Conservation (phyloP, 2,797 vertebrate species). For the Philypnodon macrostomus region DNA sequence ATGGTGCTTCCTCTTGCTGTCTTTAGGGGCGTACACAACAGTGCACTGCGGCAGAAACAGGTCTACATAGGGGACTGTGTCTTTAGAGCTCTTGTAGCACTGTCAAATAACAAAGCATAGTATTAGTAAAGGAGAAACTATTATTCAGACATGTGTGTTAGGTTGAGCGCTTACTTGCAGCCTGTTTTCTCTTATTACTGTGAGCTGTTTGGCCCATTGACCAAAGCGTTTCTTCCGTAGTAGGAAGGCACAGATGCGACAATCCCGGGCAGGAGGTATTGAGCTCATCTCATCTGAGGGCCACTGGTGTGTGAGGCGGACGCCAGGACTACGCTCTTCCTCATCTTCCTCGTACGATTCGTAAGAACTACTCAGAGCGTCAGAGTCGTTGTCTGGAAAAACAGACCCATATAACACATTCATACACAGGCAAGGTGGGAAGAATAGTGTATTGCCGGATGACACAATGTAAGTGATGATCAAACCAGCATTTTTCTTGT, state of each 20-base stretch:
- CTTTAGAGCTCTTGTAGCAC: conserved; percentile 98
- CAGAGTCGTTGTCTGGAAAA: conserved; percentile 90
- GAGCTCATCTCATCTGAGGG: conserved; percentile 89
- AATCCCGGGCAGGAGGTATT: conserved; percentile 88
- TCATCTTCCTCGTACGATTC: conserved; percentile 98
- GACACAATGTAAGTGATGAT: no score
- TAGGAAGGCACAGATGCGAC: conserved; percentile 92
- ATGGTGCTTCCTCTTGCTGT: conserved; percentile 91
- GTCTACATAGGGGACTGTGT: conserved; percentile 86
- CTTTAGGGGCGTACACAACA: conserved; percentile 90
- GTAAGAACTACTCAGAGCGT: conserved; percentile 95
- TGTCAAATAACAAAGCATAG: conserved; percentile 40
- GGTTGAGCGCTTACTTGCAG: conserved; percentile 82
- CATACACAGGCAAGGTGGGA: no score
- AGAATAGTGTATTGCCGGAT: no score
- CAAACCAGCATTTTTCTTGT: no score
- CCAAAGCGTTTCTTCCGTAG: conserved; percentile 96
- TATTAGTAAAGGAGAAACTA: not conserved
- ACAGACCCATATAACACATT: no score
- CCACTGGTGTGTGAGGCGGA: conserved; percentile 87
- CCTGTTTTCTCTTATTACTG: conserved; percentile 88
- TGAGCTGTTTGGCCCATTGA: conserved; percentile 97
- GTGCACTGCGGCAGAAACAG: conserved; percentile 83
- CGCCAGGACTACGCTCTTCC: conserved; percentile 76
- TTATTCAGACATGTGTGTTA: not conserved